phyloP scores from a whole-genome alignment of 1,140 invertebrate genomes.

The Drosophila serrata region DNA sequence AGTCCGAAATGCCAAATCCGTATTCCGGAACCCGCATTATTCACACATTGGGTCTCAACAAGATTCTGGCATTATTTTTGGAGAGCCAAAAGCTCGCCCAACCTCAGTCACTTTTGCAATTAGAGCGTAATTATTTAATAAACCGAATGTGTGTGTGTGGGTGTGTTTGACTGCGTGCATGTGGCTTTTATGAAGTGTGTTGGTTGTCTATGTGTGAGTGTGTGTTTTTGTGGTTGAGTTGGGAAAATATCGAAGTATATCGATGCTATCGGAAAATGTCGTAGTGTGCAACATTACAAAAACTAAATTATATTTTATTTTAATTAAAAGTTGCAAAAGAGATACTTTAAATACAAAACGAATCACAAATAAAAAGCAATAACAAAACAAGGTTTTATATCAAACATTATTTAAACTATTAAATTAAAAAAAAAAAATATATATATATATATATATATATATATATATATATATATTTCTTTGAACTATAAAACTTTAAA shows the following conservation, averaged over 20 bases:
- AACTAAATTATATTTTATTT: background rate
- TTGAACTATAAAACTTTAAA: no score
- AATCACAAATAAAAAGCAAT: no score
- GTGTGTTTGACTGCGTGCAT: slow-evolving; percentile 21
- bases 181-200: slow-evolving; percentile 31
- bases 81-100: slow-evolving; percentile 42
- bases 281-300: no score
- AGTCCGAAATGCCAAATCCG: slow-evolving; percentile 15
- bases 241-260: background rate
- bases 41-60: slow-evolving; percentile 54
- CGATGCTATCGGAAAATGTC: background rate
- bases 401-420: no score
- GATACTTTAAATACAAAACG: no score
- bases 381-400: no score
- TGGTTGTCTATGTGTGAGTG: slow-evolving; percentile 14
- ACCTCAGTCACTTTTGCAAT: slow-evolving; percentile 76
- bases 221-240: slow-evolving; percentile 1
- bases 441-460: no score
- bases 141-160: slow-evolving; percentile 56
- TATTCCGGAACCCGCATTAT: slow-evolving; percentile 22
- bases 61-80: slow-evolving; percentile 60
- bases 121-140: slow-evolving; percentile 83
- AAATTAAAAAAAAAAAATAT: no score
- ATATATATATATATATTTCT: no score
- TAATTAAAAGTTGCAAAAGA: no score